A percentile compares a stretch with the other conserved stretches of the same genome.
Evolutionary conservation across 2,113 vertebrate species (phyloP).

Genomic region (Ivindomyrus marchei): DNA sequence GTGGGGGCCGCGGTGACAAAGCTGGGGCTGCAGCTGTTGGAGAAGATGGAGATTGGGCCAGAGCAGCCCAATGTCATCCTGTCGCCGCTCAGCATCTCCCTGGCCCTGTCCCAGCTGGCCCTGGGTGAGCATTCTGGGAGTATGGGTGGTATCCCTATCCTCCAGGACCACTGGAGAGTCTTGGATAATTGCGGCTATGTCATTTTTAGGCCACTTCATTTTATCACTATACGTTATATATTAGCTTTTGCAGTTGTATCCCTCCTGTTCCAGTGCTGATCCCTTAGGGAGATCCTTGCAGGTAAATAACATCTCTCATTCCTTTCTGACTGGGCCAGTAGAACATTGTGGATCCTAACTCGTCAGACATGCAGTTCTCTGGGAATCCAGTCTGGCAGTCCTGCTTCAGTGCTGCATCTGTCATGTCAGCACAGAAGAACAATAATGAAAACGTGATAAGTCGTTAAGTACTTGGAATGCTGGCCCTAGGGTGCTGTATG

Average conservation of each 20-base stretch:
- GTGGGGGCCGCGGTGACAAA: slow-evolving; percentile 62
- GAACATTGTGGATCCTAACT: not conserved
- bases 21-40: slow-evolving; percentile 64
- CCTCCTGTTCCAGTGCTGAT: not conserved
- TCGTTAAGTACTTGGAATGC: not conserved
- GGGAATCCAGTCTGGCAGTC: not conserved
- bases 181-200: not conserved
- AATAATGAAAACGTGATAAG: not conserved
- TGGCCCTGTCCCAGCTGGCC: slow-evolving; percentile 70
- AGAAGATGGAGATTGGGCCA: slow-evolving; percentile 50
- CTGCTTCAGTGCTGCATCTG: not conserved
- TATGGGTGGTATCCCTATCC: not conserved
- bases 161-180: not conserved
- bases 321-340: not conserved
- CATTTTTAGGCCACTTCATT: not conserved
- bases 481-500: not conserved
- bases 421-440: not conserved
- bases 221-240: not conserved
- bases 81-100: slow-evolving; percentile 70
- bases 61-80: slow-evolving; percentile 61
- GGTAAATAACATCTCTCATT: not conserved
- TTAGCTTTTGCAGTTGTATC: not conserved
- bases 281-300: not conserved
- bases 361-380: not conserved
- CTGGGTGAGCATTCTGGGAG: slow-evolving; percentile 59